Percentiles rank a stretch among this genome's conserved stretches.
phyloP scores from a whole-genome alignment of 2,797 vertebrate species.

The Poecilia gillii region DNA sequence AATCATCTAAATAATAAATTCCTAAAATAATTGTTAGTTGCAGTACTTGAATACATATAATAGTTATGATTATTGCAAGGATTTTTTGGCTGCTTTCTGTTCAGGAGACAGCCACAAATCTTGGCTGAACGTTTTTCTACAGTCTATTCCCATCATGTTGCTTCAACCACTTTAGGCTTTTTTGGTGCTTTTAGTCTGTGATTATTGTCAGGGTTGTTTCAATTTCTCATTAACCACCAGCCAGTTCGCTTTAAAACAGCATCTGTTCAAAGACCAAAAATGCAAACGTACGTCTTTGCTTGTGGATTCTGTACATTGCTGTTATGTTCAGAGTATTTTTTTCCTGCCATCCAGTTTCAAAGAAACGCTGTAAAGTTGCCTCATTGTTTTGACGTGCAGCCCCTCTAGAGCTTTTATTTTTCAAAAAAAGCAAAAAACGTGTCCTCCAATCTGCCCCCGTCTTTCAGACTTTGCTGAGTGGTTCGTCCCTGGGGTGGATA shows the following conservation, averaged over 20 bases:
- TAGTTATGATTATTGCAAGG: not conserved
- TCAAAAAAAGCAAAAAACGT: not conserved
- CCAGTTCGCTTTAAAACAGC: not conserved
- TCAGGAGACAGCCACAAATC: not conserved
- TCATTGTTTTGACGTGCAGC: conserved; percentile 55
- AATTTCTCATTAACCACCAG: not conserved
- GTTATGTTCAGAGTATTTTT: conserved; percentile 16
- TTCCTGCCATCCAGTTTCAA: conserved; percentile 27
- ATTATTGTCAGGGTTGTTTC: not conserved
- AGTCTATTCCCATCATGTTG: not conserved
- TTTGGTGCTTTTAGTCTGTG: not conserved
- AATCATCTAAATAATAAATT: no score
- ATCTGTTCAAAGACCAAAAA: not conserved
- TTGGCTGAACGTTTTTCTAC: not conserved
- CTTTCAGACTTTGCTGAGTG: conserved; percentile 51
- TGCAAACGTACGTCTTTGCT: not conserved
- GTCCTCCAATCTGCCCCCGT: conserved; percentile 11
- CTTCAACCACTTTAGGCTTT: not conserved
- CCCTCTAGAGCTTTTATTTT: conserved; percentile 48
- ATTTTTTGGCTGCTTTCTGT: not conserved
- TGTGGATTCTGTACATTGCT: not conserved
- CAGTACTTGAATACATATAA: not conserved
- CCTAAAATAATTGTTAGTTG: no score
- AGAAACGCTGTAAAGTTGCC: conserved; percentile 32
- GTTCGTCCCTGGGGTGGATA: conserved; percentile 29